Evolutionary conservation across 2,888 invertebrate species (phyloP).

Genomic region (Leptopilina myrica): DNA sequence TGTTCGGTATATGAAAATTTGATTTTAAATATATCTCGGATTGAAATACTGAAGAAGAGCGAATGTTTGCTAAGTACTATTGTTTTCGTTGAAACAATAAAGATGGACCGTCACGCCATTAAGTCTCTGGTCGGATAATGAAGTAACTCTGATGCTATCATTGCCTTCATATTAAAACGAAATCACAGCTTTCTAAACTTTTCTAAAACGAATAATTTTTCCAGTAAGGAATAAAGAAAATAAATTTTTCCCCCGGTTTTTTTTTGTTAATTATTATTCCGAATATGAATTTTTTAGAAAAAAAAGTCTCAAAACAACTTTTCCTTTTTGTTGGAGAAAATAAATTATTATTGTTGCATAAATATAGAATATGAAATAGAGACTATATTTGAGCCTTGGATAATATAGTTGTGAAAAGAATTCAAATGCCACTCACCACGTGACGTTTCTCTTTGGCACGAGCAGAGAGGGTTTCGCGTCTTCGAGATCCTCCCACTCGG

Average conservation of each 20-base stretch:
- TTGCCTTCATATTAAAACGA: conserved; percentile 13
- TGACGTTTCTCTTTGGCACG: conserved; percentile 46
- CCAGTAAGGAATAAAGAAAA: background rate
- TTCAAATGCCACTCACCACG: conserved; percentile 51
- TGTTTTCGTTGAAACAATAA: conserved; percentile 30
- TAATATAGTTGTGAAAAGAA: background rate
- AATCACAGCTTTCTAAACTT: conserved; percentile 2
- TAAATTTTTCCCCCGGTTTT: too few relatives aligned
- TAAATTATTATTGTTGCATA: background rate
- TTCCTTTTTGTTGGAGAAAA: background rate
- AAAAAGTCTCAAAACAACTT: background rate
- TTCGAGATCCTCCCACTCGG: conserved; percentile 73
- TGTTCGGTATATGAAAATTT: background rate
- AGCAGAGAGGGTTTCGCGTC: conserved; percentile 54
- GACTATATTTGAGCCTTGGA: conserved; percentile 9
- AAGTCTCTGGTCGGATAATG: conserved; percentile 14
- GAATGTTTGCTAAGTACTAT: conserved; percentile 20
- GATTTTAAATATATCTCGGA: background rate
- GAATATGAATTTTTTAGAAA: background rate
- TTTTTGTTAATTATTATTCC: too few relatives aligned
- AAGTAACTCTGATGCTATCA: conserved; percentile 17
- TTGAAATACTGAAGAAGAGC: background rate
- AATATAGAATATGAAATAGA: conserved; percentile 5
- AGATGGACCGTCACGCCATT: conserved; percentile 29
- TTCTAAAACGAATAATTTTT: background rate